Percentiles rank a stretch among this genome's conserved stretches.
Conservation (phyloP, 2,797 vertebrate genomes). For the Oceanodroma leucorhoa region DNA sequence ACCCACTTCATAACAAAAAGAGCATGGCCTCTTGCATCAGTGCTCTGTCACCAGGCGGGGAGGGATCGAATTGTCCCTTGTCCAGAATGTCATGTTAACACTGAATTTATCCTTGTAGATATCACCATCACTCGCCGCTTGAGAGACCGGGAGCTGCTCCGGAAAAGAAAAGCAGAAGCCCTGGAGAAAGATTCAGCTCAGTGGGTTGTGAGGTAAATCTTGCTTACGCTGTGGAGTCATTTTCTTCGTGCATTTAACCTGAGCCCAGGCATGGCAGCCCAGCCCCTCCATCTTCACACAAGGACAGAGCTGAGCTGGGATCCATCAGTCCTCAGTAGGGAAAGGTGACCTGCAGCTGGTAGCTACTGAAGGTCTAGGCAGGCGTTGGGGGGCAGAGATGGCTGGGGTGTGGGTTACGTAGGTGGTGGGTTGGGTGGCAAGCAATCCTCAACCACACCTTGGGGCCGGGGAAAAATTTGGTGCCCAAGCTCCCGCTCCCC, state of each 20-base stretch:
- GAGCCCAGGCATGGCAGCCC: not conserved
- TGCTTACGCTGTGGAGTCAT: not conserved
- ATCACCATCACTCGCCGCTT: slow-evolving; percentile 77
- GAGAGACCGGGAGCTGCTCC: slow-evolving; percentile 88
- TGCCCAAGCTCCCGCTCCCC: not conserved
- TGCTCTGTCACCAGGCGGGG: not conserved
- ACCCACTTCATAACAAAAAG: not conserved
- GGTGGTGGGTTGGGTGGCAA: not conserved
- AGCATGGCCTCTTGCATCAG: not conserved
- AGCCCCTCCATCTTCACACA: not conserved
- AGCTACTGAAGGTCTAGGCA: not conserved
- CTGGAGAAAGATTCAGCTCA: slow-evolving; percentile 84
- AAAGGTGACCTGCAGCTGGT: not conserved
- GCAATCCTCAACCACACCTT: fast-evolving
- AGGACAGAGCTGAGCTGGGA: not conserved
- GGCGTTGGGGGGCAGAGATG: fast-evolving
- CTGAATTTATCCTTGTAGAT: slow-evolving; percentile 66
- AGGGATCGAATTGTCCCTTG: not conserved
- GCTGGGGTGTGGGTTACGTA: fast-evolving
- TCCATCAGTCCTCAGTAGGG: not conserved
- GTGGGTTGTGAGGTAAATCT: slow-evolving; percentile 88
- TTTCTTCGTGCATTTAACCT: not conserved
- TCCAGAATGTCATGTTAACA: not conserved
- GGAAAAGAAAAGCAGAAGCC: slow-evolving; percentile 88
- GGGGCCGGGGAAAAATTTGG: not conserved